phyloP scores from a whole-genome alignment of 2,888 invertebrate species.

The Ferdinandea cuprea region DNA sequence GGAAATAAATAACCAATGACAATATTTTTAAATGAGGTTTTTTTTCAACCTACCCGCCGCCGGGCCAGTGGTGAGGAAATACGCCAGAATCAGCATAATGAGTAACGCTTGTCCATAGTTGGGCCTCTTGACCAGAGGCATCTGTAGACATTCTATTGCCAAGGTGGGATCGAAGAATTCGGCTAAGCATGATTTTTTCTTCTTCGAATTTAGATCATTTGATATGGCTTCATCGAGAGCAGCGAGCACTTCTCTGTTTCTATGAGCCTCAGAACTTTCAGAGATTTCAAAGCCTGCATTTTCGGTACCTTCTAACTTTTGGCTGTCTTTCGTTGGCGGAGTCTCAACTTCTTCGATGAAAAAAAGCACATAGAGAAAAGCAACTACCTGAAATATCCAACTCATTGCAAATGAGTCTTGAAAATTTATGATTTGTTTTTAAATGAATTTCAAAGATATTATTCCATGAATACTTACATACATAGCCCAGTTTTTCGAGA shows the following conservation, averaged over 20 bases:
- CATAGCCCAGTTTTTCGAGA: slow-evolving; percentile 80
- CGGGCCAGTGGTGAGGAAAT: slow-evolving; percentile 81
- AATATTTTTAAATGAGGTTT: not conserved
- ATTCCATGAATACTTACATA: slow-evolving; percentile 77
- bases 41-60: slow-evolving; percentile 74
- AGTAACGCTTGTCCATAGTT: slow-evolving; percentile 80
- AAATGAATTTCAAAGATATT: not conserved
- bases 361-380: slow-evolving; percentile 81
- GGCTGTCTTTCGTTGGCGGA: slow-evolving; percentile 32
- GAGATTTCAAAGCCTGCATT: slow-evolving; percentile 79
- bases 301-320: slow-evolving; percentile 75
- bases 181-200: slow-evolving; percentile 76
- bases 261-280: slow-evolving; percentile 75
- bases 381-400: slow-evolving; percentile 80
- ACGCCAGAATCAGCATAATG: slow-evolving; percentile 79
- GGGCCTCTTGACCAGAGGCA: slow-evolving; percentile 79
- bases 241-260: slow-evolving; percentile 78
- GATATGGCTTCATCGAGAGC: slow-evolving; percentile 77
- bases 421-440: slow-evolving; percentile 5
- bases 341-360: slow-evolving; percentile 80
- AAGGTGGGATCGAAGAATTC: slow-evolving; percentile 82
- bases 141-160: slow-evolving; percentile 80
- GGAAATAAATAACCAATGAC: not conserved
- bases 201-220: slow-evolving; percentile 63
- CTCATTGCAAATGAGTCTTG: slow-evolving; percentile 81